A percentile compares a stretch with the other conserved stretches of the same genome.
Evolutionary conservation across 2,888 invertebrate species (phyloP).

Genomic region (Drosophila cognata): DNA sequence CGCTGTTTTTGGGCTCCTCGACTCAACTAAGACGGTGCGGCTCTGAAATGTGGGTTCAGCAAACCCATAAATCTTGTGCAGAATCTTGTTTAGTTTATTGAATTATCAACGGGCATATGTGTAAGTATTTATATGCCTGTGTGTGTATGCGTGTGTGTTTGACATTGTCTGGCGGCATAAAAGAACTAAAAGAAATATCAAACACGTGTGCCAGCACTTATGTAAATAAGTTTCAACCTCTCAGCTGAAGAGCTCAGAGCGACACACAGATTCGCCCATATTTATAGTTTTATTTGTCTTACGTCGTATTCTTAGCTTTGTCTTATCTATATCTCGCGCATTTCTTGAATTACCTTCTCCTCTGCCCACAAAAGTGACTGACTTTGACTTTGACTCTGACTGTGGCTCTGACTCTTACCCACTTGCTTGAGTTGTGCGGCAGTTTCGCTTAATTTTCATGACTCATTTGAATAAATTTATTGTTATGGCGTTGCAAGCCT

Average conservation of each 20-base stretch:
- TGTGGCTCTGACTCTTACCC: background rate
- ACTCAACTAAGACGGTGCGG: background rate
- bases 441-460: slow-evolving; percentile 61
- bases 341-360: slow-evolving; percentile 24
- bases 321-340: slow-evolving; percentile 65
- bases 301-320: slow-evolving; percentile 27
- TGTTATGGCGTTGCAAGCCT: slow-evolving; percentile 20
- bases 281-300: slow-evolving; percentile 78
- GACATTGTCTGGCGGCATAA: slow-evolving; percentile 66
- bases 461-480: slow-evolving; percentile 72
- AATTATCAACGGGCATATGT: slow-evolving; percentile 67
- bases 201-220: slow-evolving; percentile 74
- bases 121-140: slow-evolving; percentile 15
- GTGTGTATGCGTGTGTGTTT: slow-evolving; percentile 12
- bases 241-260: slow-evolving; percentile 1
- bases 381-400: background rate
- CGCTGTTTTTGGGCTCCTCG: slow-evolving; percentile 31
- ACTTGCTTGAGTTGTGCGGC: slow-evolving; percentile 17
- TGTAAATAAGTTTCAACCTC: slow-evolving; percentile 63
- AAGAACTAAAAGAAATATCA: slow-evolving; percentile 72
- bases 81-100: slow-evolving; percentile 80
- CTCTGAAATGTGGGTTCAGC: slow-evolving; percentile 57
- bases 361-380: background rate
- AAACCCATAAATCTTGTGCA: slow-evolving; percentile 76
- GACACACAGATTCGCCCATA: slow-evolving; percentile 36